Percentiles rank a stretch among this genome's conserved stretches.
Evolutionary conservation across 2,888 invertebrate genomes (phyloP).

Genomic region (Diogma glabrata): DNA sequence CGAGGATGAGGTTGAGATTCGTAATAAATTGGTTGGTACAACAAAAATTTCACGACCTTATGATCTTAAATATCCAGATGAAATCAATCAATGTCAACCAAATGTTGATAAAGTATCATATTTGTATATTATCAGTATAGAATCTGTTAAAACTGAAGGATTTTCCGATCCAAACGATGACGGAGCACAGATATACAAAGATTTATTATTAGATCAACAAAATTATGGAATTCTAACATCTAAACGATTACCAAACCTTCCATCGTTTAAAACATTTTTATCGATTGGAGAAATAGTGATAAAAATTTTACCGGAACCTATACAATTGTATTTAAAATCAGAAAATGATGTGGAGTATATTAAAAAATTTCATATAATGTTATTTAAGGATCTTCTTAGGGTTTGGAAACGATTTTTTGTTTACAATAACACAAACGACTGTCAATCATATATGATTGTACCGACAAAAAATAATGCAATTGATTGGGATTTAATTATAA

Average conservation of each 20-base stretch:
- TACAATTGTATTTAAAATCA: slow-evolving; percentile 37
- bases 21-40: slow-evolving; percentile 39
- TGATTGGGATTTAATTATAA: slow-evolving; percentile 47
- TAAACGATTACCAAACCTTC: slow-evolving; percentile 46
- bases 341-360: slow-evolving; percentile 40
- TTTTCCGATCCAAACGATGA: slow-evolving; percentile 35
- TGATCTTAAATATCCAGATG: slow-evolving; percentile 29
- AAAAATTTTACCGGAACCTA: slow-evolving; percentile 35
- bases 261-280: slow-evolving; percentile 63
- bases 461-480: slow-evolving; percentile 38
- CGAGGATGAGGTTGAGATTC: slow-evolving; percentile 8
- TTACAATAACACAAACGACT: slow-evolving; percentile 42
- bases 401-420: slow-evolving; percentile 50
- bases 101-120: slow-evolving; percentile 30
- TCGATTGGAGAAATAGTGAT: slow-evolving; percentile 18
- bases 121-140: slow-evolving; percentile 48
- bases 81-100: slow-evolving; percentile 25
- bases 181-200: slow-evolving; percentile 29
- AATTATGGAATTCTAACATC: slow-evolving; percentile 51
- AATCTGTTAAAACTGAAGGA: no score
- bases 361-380: slow-evolving; percentile 54
- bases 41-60: slow-evolving; percentile 45
- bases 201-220: not conserved
- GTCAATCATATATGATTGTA: slow-evolving; percentile 44
- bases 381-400: slow-evolving; percentile 61